A percentile compares a stretch with the other conserved stretches of the same genome.
Evolutionary conservation across 2,113 vertebrate genomes (phyloP).

Genomic region (Colossoma macropomum): DNA sequence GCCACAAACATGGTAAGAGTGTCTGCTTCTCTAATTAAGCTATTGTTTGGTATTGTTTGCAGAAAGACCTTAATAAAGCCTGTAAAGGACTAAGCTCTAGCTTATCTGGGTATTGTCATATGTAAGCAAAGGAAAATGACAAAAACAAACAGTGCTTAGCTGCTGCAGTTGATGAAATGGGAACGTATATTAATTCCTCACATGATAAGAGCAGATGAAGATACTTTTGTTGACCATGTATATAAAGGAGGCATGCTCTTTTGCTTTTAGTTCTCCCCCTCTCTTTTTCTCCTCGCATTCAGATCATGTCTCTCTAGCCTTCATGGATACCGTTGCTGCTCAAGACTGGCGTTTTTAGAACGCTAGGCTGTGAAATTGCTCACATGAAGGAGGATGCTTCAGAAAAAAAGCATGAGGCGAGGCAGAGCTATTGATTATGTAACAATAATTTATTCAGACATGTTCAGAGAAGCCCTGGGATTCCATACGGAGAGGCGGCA

Average conservation of each 20-base stretch:
- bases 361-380: slow-evolving; percentile 5
- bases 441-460: slow-evolving; percentile 44
- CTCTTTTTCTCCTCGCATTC: slow-evolving; percentile 5
- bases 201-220: background rate
- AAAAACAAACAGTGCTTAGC: background rate
- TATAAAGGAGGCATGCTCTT: background rate
- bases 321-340: background rate
- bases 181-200: background rate
- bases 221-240: background rate
- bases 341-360: background rate
- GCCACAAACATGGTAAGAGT: slow-evolving; percentile 19
- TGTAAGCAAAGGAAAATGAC: background rate
- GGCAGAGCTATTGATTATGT: slow-evolving; percentile 36
- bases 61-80: slow-evolving; percentile 10
- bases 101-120: background rate
- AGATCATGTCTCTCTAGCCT: background rate
- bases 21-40: background rate
- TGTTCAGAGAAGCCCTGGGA: slow-evolving; percentile 20
- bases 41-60: background rate
- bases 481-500: slow-evolving; percentile 12
- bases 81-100: background rate
- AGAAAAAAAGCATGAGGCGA: slow-evolving; percentile 30
- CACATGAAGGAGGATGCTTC: slow-evolving; percentile 3
- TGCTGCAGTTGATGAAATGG: background rate
- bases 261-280: background rate